phyloP scores from a whole-genome alignment of 2,888 invertebrate genomes.

The Papilio elwesi region DNA sequence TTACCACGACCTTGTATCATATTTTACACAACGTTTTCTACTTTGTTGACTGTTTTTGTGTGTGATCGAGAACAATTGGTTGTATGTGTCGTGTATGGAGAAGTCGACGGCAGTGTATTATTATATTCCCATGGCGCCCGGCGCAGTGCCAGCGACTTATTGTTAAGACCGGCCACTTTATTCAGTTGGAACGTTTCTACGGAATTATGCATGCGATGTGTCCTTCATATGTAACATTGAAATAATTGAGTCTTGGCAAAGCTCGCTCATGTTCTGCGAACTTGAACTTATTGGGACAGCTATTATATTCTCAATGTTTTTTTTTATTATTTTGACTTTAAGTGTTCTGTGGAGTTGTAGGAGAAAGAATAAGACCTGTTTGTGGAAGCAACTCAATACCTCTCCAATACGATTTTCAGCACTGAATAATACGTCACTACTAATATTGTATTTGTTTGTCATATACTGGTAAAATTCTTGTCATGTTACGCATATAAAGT shows the following conservation, averaged over 20 bases:
- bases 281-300: conserved; percentile 4
- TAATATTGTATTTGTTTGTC: too few species aligned
- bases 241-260: conserved; percentile 49
- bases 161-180: conserved; percentile 63
- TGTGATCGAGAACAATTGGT: conserved; percentile 39
- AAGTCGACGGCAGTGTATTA: conserved; percentile 55
- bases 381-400: too few species aligned
- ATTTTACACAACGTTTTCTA: too few species aligned
- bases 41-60: neutral
- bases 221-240: conserved; percentile 52
- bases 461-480: too few species aligned
- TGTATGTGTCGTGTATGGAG: conserved; percentile 45
- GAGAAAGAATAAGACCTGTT: neutral
- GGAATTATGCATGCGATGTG: conserved; percentile 56
- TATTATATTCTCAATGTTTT: conserved; percentile 8
- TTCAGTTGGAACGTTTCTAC: conserved; percentile 51
- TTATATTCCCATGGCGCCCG: conserved; percentile 56
- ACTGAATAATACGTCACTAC: too few species aligned
- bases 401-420: too few species aligned
- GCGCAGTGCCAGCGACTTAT: conserved; percentile 62
- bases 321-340: conserved; percentile 1
- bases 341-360: neutral
- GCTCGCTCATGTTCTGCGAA: conserved; percentile 41
- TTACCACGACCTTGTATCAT: too few species aligned
- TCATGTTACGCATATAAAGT: too few species aligned